Conservation (phyloP, 2,888 invertebrate species). For the Notodonta ziczac region DNA sequence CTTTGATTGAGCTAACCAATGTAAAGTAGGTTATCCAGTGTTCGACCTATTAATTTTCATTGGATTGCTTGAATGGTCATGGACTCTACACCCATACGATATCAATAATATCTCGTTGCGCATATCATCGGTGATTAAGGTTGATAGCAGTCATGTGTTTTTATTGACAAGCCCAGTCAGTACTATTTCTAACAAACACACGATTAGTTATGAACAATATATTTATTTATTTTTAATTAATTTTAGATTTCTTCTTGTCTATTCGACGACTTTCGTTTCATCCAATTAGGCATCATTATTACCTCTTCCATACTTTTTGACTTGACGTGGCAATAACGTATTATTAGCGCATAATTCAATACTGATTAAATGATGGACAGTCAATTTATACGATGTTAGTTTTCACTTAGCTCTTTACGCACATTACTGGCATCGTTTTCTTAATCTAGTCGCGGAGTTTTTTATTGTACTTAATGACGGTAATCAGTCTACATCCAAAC, state of each 20-base stretch:
- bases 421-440: conserved; percentile 1
- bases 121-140: too few species aligned
- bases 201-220: too few species aligned
- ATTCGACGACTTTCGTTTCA: not conserved
- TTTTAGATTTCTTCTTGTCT: not conserved
- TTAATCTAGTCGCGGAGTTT: conserved; percentile 6
- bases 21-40: too few species aligned
- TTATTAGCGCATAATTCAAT: conserved; percentile 30
- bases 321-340: conserved; percentile 27
- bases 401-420: conserved; percentile 32
- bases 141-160: too few species aligned
- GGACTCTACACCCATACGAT: too few species aligned
- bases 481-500: conserved; percentile 1
- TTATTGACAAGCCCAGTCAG: too few species aligned
- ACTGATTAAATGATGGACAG: conserved; percentile 26
- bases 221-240: not conserved
- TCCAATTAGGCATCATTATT: not conserved
- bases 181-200: too few species aligned
- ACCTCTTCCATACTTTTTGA: conserved; percentile 20
- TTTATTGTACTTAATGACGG: conserved; percentile 4
- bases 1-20: too few species aligned
- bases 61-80: too few species aligned
- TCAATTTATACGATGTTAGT: conserved; percentile 16
- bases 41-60: too few species aligned
- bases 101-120: too few species aligned